These are phyloP conservation scores for Acrocera orbiculus DNA, from an alignment of 2,888 invertebrate species.

Conservation along the genomic window DNA sequence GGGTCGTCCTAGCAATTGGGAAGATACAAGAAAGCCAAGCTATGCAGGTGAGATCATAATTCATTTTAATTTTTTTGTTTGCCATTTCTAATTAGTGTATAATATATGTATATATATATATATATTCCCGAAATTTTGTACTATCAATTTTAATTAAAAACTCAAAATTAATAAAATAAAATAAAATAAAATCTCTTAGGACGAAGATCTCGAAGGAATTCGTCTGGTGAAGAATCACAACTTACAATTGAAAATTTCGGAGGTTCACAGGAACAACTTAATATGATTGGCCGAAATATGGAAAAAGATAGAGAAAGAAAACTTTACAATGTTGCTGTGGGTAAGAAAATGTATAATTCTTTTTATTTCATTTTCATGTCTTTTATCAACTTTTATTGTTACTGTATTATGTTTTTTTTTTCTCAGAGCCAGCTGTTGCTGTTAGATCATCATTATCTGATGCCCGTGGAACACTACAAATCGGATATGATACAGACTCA, in stretches of 20 bases:
- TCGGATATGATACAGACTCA: conserved; percentile 45
- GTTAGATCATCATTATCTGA: conserved; percentile 60
- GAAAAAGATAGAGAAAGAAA: conserved; percentile 29
- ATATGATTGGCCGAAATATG: conserved; percentile 63
- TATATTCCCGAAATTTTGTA: too few species aligned
- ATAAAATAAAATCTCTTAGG: too few species aligned
- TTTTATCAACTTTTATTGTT: neutral
- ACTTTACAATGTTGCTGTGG: conserved; percentile 29
- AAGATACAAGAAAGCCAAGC: conserved; percentile 48
- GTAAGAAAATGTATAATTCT: conserved; percentile 13
- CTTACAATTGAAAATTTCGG: conserved; percentile 86
- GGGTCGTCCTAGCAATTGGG: conserved; percentile 74
- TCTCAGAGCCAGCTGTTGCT: conserved; percentile 45
- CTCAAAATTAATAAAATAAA: too few species aligned
- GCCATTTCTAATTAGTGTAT: neutral
- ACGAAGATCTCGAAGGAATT: conserved; percentile 66
- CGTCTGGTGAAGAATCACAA: conserved; percentile 72
- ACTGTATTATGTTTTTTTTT: neutral
- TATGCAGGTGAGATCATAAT: conserved; percentile 43
- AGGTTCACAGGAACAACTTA: conserved; percentile 75
- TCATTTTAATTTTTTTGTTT: conserved; percentile 1
- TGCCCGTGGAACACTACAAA: conserved; percentile 49
- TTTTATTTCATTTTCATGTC: neutral
- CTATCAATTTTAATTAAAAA: too few species aligned
- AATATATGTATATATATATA: too few species aligned